These are phyloP conservation scores for Mirounga angustirostris DNA, from an alignment of 2,113 vertebrate genomes.

Conservation along the genomic window DNA sequence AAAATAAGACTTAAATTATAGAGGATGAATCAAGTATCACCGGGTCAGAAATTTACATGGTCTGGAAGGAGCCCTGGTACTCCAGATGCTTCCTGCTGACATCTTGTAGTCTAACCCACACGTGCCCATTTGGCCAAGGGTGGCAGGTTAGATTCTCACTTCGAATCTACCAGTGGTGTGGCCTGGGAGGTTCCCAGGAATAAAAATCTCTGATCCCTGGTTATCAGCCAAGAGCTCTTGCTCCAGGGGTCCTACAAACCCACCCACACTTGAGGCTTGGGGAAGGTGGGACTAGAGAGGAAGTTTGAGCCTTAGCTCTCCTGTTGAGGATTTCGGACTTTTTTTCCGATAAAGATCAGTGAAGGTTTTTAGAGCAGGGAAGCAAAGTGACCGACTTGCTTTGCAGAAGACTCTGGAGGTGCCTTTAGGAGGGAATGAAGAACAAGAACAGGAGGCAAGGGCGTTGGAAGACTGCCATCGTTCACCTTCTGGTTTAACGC, in stretches of 20 bases:
- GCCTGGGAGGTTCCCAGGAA: background rate
- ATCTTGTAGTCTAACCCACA: background rate
- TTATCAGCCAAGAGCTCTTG: background rate
- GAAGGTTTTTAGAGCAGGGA: background rate
- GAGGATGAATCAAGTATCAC: background rate
- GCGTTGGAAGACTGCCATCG: background rate
- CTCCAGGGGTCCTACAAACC: background rate
- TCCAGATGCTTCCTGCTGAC: background rate
- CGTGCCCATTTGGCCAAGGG: background rate
- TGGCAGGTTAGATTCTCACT: background rate
- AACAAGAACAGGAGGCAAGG: background rate
- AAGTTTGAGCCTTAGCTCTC: background rate
- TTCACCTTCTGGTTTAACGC: background rate
- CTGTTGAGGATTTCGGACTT: background rate
- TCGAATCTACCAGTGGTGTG: background rate
- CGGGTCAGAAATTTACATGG: background rate
- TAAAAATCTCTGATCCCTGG: background rate
- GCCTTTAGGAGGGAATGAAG: background rate
- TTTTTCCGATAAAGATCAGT: background rate
- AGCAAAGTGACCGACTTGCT: background rate
- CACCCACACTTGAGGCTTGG: background rate
- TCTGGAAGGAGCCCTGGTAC: background rate
- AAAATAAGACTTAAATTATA: constrained; percentile 42
- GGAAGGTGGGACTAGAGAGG: background rate
- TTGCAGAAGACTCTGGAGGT: background rate